phyloP scores from a whole-genome alignment of 1,140 invertebrate genomes.

The Gonatopus flavifemur region DNA sequence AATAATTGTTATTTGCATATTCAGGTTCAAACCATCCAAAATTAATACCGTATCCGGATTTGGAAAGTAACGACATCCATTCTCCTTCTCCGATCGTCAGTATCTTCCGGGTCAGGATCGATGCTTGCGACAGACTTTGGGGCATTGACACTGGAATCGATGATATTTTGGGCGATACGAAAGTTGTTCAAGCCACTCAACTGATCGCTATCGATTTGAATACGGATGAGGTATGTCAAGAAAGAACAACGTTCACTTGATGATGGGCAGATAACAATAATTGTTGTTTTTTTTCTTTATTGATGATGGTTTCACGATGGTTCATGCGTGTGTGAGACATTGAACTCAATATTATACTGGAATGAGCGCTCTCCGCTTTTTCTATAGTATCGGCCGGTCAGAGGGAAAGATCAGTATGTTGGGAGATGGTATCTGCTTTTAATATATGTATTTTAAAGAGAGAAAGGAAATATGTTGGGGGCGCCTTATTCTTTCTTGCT shows the following conservation, averaged over 20 bases:
- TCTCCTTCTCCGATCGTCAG: slow-evolving; percentile 63
- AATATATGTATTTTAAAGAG: too few species aligned
- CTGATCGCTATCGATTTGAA: slow-evolving; percentile 73
- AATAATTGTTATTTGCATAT: neutral
- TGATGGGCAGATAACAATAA: too few species aligned
- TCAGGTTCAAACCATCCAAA: slow-evolving; percentile 63
- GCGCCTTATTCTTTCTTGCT: too few species aligned
- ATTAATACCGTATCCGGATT: slow-evolving; percentile 71
- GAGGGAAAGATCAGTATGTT: too few species aligned
- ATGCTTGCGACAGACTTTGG: slow-evolving; percentile 75
- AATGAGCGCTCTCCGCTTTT: too few species aligned
- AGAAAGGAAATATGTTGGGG: too few species aligned
- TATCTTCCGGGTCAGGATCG: slow-evolving; percentile 68
- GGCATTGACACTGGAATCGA: slow-evolving; percentile 74
- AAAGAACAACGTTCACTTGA: neutral
- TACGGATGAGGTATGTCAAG: slow-evolving; percentile 66
- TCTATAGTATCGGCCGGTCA: too few species aligned
- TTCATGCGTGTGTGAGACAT: too few species aligned
- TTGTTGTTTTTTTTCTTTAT: too few species aligned
- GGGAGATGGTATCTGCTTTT: too few species aligned
- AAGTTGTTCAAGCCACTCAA: slow-evolving; percentile 65
- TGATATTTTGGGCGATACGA: slow-evolving; percentile 67
- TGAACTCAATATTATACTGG: too few species aligned
- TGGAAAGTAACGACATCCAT: slow-evolving; percentile 63
- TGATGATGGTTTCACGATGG: too few species aligned